Percentiles rank a stretch among this genome's conserved stretches.
Conservation (phyloP, 2,113 vertebrate species). For the Nothocercus julius region DNA sequence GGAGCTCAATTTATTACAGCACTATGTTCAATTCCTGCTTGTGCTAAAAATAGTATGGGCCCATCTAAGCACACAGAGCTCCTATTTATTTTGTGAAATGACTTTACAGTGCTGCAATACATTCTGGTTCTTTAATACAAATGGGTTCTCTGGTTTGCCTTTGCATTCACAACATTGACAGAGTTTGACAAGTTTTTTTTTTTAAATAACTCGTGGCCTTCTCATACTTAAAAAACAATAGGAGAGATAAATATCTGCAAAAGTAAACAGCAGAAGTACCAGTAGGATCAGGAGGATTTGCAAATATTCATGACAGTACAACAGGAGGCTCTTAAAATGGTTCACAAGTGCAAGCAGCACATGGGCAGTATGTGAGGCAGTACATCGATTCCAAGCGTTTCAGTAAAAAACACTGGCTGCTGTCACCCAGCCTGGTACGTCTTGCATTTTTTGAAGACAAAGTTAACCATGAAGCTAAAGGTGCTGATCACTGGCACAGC, state of each 20-base stretch:
- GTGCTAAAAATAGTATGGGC: constrained; percentile 38
- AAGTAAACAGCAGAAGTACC: background rate
- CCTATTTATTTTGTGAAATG: constrained; percentile 54
- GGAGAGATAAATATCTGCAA: background rate
- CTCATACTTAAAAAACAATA: background rate
- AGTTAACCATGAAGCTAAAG: constrained; percentile 2
- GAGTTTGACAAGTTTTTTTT: background rate
- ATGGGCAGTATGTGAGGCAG: background rate
- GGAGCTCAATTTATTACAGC: constrained; percentile 35
- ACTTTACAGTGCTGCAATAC: constrained; percentile 20
- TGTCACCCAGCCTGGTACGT: background rate
- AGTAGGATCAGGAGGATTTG: background rate
- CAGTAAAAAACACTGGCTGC: background rate
- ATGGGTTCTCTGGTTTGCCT: background rate
- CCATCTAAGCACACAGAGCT: constrained; percentile 40
- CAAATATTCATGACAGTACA: background rate
- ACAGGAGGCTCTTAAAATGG: background rate
- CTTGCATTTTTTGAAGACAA: background rate
- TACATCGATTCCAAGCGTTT: background rate
- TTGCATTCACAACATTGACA: background rate
- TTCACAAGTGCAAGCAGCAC: background rate
- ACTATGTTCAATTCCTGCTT: constrained; percentile 2
- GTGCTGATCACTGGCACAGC: background rate
- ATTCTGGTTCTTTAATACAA: background rate
- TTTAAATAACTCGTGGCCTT: background rate